Evolutionary conservation across 64 coral and sea anemone species (phyloP), one percentile per base, ranked within the genome.

Genomic region (Montipora sp.): DNA sequence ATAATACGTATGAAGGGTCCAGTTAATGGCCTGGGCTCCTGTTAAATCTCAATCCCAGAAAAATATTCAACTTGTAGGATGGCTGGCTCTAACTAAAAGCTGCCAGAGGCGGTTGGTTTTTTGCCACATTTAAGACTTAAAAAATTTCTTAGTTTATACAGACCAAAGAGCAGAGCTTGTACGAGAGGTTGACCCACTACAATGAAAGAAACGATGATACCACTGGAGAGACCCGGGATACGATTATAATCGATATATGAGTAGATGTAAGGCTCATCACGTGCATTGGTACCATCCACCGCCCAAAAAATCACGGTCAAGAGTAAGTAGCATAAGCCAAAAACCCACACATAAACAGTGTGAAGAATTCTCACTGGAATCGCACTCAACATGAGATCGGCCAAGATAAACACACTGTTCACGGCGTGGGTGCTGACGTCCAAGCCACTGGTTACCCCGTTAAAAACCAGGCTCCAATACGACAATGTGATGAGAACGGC

Each of bases 291-390:
- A 5, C 92, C 92, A 6, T 79, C 75, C 15, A 21, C 83, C 12
- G 59, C 91, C 95, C 95, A 97, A 20, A 91, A 97, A 7, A 97
- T 75, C 8, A 97, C 89, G 15, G 78, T 92, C 1, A 92, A 87
- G 19, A 92, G 50, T 0, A 89, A 23, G 21, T 97, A 97, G 36
- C 3, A 11, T 3, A 92, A 48, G 36, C 89, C 74, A 74, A 94
- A 89, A 14, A 91, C 18, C 20, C 80, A 46, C 24, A 65, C n/a
- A n/a, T 97, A 97, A 74, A 97, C 18, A 15, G 83, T 18, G 46
- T 97, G 95, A 19, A 97, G 79, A 21, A 97, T 12, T 20, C 92
- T 48, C 4, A 97, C 89, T 8, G 95, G 95, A 55, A 87, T 45
- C 22, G 83, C 13, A 47, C 83, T 88, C 47, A 97, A 8, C 36